Evolutionary conservation across 2,888 invertebrate genomes (phyloP).

Genomic region (Harpalus rubripes): DNA sequence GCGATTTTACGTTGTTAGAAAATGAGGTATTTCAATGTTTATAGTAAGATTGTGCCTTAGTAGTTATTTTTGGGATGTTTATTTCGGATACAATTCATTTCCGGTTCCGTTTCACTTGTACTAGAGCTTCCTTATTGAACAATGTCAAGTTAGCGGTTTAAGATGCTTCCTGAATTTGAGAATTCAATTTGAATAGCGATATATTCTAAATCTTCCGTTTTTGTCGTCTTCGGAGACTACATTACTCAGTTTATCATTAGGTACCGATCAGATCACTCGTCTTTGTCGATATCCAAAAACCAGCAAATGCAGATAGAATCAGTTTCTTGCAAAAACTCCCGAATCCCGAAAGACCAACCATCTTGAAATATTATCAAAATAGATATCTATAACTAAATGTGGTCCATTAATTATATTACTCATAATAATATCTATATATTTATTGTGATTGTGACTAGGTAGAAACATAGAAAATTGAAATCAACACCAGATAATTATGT

Average conservation of each 20-base stretch:
- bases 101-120: constrained; percentile 43
- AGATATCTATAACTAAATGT: constrained; percentile 71
- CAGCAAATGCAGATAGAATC: background rate
- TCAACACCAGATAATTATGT: constrained; percentile 77
- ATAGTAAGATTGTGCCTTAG: constrained; percentile 76
- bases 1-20: constrained; percentile 64
- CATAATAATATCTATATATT: constrained; percentile 72
- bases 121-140: constrained; percentile 64
- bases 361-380: constrained; percentile 64
- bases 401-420: constrained; percentile 72
- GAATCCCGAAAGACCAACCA: constrained; percentile 52
- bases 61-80: constrained; percentile 74
- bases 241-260: constrained; percentile 9
- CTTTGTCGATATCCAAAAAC: background rate
- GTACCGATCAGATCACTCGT: background rate
- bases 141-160: constrained; percentile 49
- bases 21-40: constrained; percentile 68
- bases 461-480: constrained; percentile 70
- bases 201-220: constrained; percentile 77
- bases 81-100: constrained; percentile 51
- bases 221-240: constrained; percentile 36
- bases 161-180: constrained; percentile 63
- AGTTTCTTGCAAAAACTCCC: constrained; percentile 7
- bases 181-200: constrained; percentile 72
- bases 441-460: constrained; percentile 76